Conservation (phyloP, 37 sponge, comb jelly and placozoan genomes). For the Spongilla lacustris region DNA sequence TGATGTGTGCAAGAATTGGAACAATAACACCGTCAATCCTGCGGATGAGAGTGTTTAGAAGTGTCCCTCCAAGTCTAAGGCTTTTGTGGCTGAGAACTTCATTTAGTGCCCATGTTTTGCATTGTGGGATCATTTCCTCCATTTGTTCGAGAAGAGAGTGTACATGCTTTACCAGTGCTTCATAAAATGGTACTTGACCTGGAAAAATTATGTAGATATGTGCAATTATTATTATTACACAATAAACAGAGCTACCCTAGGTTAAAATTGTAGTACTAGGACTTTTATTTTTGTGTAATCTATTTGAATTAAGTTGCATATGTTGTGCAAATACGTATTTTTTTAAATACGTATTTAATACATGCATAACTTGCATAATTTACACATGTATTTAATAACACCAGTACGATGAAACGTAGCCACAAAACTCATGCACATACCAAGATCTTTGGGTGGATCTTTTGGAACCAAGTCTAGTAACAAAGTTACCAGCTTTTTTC, state of each 20-base stretch:
- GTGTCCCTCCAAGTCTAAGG: slow-evolving; percentile 36
- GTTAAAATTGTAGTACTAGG: no score
- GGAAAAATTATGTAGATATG: background rate
- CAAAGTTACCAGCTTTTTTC: slow-evolving; percentile 23
- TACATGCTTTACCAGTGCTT: slow-evolving; percentile 31
- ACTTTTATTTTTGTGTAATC: no score
- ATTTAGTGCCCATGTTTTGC: slow-evolving; percentile 16
- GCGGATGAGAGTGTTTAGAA: slow-evolving; percentile 15
- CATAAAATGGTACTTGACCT: slow-evolving; percentile 34
- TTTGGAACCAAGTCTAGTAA: slow-evolving; percentile 43
- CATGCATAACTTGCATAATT: background rate
- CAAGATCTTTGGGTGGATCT: background rate
- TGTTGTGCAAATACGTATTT: no score
- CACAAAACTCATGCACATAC: slow-evolving; percentile 9
- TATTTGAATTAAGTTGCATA: background rate
- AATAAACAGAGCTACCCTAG: no score
- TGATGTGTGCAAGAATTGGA: slow-evolving; percentile 37
- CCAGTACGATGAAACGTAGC: background rate
- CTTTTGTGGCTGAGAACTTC: slow-evolving; percentile 17
- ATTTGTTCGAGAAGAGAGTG: slow-evolving; percentile 12
- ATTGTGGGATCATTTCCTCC: slow-evolving; percentile 7
- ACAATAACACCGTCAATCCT: slow-evolving; percentile 26
- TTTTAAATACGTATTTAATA: no score
- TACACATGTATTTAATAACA: no score
- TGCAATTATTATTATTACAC: background rate